Percentiles rank a stretch among this genome's conserved stretches.
Evolutionary conservation across 2,113 vertebrate species (phyloP).

Genomic region (Aythya baeri): DNA sequence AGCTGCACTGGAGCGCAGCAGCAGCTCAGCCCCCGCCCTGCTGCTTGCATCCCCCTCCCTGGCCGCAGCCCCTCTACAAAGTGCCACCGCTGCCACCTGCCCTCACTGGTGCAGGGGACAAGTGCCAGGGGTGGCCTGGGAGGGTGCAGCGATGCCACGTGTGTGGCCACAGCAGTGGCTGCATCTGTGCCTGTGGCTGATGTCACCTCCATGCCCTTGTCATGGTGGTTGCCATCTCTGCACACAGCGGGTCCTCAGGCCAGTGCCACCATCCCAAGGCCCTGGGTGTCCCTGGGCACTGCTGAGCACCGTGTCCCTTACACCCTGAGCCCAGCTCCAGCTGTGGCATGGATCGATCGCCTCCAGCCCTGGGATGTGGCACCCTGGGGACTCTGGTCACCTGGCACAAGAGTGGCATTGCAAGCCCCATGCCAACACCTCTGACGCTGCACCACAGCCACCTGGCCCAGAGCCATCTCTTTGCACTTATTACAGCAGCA

Average conservation of each 20-base stretch:
- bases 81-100: background rate
- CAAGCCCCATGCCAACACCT: background rate
- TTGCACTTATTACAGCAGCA: fast-evolving
- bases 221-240: background rate
- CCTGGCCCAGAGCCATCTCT: background rate
- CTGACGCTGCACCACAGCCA: fast-evolving
- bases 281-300: background rate
- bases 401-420: background rate
- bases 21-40: background rate
- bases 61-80: background rate
- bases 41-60: fast-evolving
- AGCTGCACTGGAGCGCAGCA: slow-evolving; percentile 5
- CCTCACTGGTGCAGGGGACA: fast-evolving
- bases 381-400: background rate
- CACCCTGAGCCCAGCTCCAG: background rate
- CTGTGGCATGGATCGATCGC: fast-evolving
- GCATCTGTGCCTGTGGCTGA: background rate
- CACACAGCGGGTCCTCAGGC: background rate
- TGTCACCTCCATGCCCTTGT: background rate
- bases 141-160: fast-evolving
- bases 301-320: background rate
- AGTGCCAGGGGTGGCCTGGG: fast-evolving
- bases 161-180: background rate
- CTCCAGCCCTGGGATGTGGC: background rate
- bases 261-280: background rate